phyloP scores from a whole-genome alignment of 2,113 vertebrate genomes.

The Origma solitaria region DNA sequence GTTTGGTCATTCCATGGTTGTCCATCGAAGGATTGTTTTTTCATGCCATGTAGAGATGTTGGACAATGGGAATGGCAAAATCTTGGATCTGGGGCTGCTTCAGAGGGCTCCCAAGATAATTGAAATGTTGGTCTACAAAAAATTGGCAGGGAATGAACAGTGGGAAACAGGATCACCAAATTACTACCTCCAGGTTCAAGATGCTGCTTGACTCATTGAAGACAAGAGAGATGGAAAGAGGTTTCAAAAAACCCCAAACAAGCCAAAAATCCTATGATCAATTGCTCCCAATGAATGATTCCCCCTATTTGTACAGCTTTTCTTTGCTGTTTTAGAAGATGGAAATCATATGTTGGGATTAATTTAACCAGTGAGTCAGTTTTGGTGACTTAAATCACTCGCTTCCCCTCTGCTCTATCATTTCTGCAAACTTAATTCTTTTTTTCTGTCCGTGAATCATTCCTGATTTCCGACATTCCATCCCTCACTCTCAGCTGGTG shows the following conservation, averaged over 20 bases:
- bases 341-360: background rate
- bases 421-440: background rate
- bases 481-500: background rate
- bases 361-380: background rate
- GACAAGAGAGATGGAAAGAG: background rate
- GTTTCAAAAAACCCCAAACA: background rate
- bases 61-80: background rate
- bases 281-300: background rate
- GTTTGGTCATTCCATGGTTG: background rate
- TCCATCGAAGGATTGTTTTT: background rate
- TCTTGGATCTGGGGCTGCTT: background rate
- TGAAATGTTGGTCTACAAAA: background rate
- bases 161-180: background rate
- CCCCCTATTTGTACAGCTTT: background rate
- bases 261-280: background rate
- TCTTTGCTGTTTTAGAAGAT: background rate
- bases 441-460: background rate
- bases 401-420: background rate
- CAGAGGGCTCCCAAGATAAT: background rate
- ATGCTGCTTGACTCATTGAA: background rate
- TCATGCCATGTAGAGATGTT: background rate
- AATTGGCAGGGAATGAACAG: background rate
- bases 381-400: background rate
- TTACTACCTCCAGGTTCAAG: background rate
- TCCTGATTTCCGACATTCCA: background rate